Percentiles rank a stretch among this genome's conserved stretches.
phyloP scores from a whole-genome alignment of 30 jellyfish, hydroid and myxozoan genomes.

The Turritopsis dohrnii region DNA sequence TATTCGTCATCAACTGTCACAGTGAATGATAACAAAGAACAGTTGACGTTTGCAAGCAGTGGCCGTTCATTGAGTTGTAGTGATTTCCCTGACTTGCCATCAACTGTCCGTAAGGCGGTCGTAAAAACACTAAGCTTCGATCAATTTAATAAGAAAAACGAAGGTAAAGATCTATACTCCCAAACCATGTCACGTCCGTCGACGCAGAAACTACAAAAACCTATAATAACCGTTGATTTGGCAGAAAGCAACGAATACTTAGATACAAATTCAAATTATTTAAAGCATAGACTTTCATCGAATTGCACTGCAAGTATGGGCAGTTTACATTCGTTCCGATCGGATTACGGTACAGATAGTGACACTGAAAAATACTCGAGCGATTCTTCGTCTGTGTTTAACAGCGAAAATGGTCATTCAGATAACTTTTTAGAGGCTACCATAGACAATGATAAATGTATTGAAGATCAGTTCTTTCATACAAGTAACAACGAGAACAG shows the following conservation, averaged over 20 bases:
- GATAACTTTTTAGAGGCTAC: not conserved
- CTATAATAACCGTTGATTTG: not conserved
- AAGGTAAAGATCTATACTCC: not conserved
- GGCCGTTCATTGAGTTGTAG: not conserved
- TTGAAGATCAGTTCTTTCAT: not conserved
- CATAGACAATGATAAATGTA: not conserved
- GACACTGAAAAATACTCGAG: not conserved
- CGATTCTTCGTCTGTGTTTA: constrained; percentile 11
- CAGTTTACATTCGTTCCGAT: constrained; percentile 1
- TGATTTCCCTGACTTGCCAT: not conserved
- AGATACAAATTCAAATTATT: not conserved
- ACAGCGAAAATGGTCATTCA: not conserved
- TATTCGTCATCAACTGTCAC: not conserved
- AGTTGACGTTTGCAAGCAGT: not conserved
- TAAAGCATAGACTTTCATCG: not conserved
- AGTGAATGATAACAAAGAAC: not conserved
- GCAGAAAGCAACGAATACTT: not conserved
- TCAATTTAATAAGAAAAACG: not conserved
- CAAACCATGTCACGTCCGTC: not conserved
- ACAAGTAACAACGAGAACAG: not conserved
- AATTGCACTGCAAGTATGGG: not conserved
- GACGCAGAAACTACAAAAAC: not conserved
- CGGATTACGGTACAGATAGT: constrained; percentile 18
- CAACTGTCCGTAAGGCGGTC: not conserved
- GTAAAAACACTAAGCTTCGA: not conserved